Percentiles rank a stretch among this genome's conserved stretches.
These are phyloP conservation scores for Rhyacophila brunnea DNA, from an alignment of 1,140 invertebrate genomes.

Conservation along the genomic window DNA sequence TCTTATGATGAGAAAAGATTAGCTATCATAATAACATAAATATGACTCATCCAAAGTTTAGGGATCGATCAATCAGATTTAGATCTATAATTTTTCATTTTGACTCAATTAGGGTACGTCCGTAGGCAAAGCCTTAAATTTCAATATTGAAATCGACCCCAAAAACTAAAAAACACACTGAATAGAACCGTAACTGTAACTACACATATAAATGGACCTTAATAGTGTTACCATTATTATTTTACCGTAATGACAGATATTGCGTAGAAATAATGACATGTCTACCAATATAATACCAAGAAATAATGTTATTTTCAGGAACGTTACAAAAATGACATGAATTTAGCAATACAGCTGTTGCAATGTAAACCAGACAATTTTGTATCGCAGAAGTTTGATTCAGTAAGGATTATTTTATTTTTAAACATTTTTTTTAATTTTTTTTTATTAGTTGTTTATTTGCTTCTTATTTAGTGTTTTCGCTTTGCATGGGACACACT, in stretches of 20 bases:
- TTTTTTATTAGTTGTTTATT: slow-evolving; percentile 27
- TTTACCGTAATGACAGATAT: neutral
- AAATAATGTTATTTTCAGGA: slow-evolving; percentile 64
- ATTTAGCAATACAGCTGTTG: slow-evolving; percentile 87
- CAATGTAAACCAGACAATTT: slow-evolving; percentile 95
- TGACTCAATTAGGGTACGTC: too few relatives aligned
- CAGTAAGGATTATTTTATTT: slow-evolving; percentile 63
- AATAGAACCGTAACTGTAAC: too few relatives aligned
- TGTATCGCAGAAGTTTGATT: slow-evolving; percentile 87
- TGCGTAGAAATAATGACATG: neutral
- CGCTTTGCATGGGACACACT: neutral
- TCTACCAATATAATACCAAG: neutral
- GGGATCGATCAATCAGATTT: too few relatives aligned
- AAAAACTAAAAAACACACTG: too few relatives aligned
- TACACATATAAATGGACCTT: too few relatives aligned
- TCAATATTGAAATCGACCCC: too few relatives aligned
- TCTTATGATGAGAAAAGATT: too few relatives aligned
- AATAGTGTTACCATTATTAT: too few relatives aligned
- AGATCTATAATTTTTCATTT: too few relatives aligned
- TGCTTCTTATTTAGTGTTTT: slow-evolving; percentile 25
- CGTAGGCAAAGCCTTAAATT: too few relatives aligned
- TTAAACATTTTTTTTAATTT: slow-evolving; percentile 19
- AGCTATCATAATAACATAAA: too few relatives aligned
- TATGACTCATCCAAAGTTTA: too few relatives aligned
- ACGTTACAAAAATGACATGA: slow-evolving; percentile 91